Evolutionary conservation across 2,888 invertebrate genomes (phyloP).

Genomic region (Dorcus hopei): DNA sequence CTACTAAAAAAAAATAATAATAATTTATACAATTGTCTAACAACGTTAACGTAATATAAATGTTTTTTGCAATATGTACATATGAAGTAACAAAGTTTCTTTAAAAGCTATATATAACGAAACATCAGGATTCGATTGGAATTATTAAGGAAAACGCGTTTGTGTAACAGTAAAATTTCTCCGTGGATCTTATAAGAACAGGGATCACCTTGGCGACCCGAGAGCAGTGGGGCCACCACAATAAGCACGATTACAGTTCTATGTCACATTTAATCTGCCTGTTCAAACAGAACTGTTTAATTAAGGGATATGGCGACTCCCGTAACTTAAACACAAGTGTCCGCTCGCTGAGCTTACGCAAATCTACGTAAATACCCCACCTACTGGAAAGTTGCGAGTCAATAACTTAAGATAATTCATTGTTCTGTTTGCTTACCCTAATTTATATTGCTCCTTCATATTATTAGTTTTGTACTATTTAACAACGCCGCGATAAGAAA

Average conservation of each 20-base stretch:
- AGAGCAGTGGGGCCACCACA: slow-evolving; percentile 40
- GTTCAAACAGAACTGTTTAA: slow-evolving; percentile 53
- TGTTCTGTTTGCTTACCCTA: slow-evolving; percentile 23
- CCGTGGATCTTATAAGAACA: slow-evolving; percentile 4
- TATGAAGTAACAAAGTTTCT: too few relatives aligned
- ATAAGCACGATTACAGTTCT: slow-evolving; percentile 53
- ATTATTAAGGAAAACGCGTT: too few relatives aligned
- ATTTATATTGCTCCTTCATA: slow-evolving; percentile 16
- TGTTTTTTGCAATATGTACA: too few relatives aligned
- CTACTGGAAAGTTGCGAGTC: slow-evolving; percentile 30
- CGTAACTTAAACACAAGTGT: slow-evolving; percentile 53
- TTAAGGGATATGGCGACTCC: slow-evolving; percentile 50
- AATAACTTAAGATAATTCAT: slow-evolving; percentile 36
- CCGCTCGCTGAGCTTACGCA: slow-evolving; percentile 44
- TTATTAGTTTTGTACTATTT: slow-evolving; percentile 3
- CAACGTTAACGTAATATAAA: too few relatives aligned
- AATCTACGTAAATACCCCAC: slow-evolving; percentile 38
- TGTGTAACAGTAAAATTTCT: background rate
- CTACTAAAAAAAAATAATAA: too few relatives aligned
- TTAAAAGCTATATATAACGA: too few relatives aligned
- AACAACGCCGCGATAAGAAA: too few relatives aligned
- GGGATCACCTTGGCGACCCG: slow-evolving; percentile 15
- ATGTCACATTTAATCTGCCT: slow-evolving; percentile 53
- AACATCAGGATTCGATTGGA: too few relatives aligned
- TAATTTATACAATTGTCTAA: too few relatives aligned